Evolutionary conservation across 35 echinoderm and acorn worm species (phyloP), one percentile per base, ranked within the genome.

Genomic region (Amphiura filiformis): DNA sequence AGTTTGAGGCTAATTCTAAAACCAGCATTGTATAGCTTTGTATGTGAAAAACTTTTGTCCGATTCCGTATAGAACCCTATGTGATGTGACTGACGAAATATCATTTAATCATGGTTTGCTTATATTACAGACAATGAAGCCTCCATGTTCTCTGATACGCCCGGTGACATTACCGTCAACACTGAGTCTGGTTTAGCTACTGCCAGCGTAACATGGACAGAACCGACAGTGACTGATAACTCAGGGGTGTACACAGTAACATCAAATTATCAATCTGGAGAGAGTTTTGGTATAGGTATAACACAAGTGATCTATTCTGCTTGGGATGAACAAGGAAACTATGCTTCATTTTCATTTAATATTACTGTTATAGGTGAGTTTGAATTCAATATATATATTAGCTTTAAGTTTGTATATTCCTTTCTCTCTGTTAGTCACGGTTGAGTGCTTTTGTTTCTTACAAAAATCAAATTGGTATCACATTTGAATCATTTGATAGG

Each of bases 191-290:
- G 86, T 0, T 31, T 26, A 37, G 23, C 31, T 7, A 88, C 76
- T 23, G 86, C 86, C 39, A 79, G 14, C 3, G 78, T 88, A 1
- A 49, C 38, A 13, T 88, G 86, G 86, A 88, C 77, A 36, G 86
- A 80, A 39, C 86, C 86, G 23, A 88, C 86, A 32, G 37, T 81
- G 18, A 81, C 86, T 1, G 86, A 88, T 13, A 84, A 84, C 82
- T 77, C 75, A 13, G 34, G 34, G 26, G 26, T 77, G 26, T 28
- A 31, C 26, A 77, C 26, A 13, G 11, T 77, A 31, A 77, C 75
- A 35, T 31, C n/a, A 31, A 77, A n/a, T 30, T n/a, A 77, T 35
- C 5, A 7, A 13, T 35, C 75, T 35, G n/a, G n/a, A 13, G 9
- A 7, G 5, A 5, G 34, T 13, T 31, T 77, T 35, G 13, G n/a